Conservation (phyloP, 2,888 invertebrate species). For the Limnephilus auricula region DNA sequence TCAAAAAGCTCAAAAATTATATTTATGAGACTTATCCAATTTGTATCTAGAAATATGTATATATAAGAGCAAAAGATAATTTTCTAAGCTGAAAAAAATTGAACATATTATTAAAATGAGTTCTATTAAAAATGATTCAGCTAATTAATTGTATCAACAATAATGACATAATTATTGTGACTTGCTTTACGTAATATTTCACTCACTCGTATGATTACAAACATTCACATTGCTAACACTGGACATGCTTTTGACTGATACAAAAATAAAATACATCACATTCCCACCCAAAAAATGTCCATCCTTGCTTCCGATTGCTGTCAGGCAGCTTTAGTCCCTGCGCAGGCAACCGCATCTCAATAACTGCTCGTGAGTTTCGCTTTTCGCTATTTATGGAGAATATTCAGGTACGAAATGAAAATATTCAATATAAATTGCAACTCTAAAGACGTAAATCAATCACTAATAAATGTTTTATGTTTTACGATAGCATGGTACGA, state of each 20-base stretch:
- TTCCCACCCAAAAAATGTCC: slow-evolving; percentile 29
- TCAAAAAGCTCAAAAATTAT: slow-evolving; percentile 14
- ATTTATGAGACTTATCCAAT: slow-evolving; percentile 8
- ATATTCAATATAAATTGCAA: slow-evolving; percentile 19
- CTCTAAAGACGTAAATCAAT: not conserved
- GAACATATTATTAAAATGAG: not conserved
- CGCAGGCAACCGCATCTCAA: slow-evolving; percentile 52
- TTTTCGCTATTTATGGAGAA: slow-evolving; percentile 55
- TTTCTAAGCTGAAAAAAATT: not conserved
- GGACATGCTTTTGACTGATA: slow-evolving; percentile 31
- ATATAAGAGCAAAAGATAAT: not conserved
- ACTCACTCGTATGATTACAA: slow-evolving; percentile 8
- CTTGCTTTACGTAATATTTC: slow-evolving; percentile 22
- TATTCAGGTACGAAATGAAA: slow-evolving; percentile 50
- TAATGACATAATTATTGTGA: not conserved
- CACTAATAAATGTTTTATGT: slow-evolving; percentile 64
- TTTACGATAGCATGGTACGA: slow-evolving; percentile 91
- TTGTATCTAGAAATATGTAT: not conserved
- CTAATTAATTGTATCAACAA: slow-evolving; percentile 38
- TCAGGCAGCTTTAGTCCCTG: slow-evolving; percentile 40
- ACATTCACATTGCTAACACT: slow-evolving; percentile 56
- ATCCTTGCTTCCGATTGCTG: slow-evolving; percentile 39
- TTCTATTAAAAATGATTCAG: slow-evolving; percentile 24
- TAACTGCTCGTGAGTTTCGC: slow-evolving; percentile 60
- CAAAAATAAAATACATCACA: slow-evolving; percentile 20